Percentiles rank a stretch among this genome's conserved stretches.
Conservation (phyloP, 2,797 vertebrate genomes). For the Labeo calbasu region DNA sequence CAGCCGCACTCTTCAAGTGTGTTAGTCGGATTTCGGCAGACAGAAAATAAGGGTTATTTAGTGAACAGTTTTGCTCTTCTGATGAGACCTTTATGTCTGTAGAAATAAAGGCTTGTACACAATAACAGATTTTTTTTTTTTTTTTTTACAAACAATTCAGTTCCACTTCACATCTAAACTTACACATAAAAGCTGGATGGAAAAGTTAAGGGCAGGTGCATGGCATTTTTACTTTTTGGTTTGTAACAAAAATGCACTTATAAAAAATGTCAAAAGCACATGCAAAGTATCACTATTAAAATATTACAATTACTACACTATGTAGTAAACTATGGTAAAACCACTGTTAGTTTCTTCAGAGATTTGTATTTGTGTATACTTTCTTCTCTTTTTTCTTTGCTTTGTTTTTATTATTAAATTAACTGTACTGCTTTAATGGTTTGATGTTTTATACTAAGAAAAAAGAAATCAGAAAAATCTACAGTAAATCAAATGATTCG, state of each 20-base stretch:
- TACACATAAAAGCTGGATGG: background rate
- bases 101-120: conserved; percentile 89
- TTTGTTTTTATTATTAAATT: too few species aligned
- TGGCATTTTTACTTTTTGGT: background rate
- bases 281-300: too few species aligned
- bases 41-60: conserved; percentile 99
- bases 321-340: too few species aligned
- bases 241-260: background rate
- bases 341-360: too few species aligned
- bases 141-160: conserved; percentile 71
- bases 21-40: conserved; percentile 95
- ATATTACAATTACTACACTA: too few species aligned
- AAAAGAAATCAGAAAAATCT: too few species aligned
- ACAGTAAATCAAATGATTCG: too few species aligned
- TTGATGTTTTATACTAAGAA: too few species aligned
- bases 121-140: conserved; percentile 71
- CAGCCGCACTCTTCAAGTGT: conserved; percentile 91
- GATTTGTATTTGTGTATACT: too few species aligned
- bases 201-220: background rate
- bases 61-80: conserved; percentile 98
- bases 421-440: too few species aligned
- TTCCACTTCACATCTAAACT: background rate
- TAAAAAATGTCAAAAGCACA: too few species aligned
- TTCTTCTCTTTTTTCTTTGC: too few species aligned
- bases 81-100: conserved; percentile 98